Conservation (phyloP, 2,113 vertebrate species). For the Protobothrops flavoviridis region DNA sequence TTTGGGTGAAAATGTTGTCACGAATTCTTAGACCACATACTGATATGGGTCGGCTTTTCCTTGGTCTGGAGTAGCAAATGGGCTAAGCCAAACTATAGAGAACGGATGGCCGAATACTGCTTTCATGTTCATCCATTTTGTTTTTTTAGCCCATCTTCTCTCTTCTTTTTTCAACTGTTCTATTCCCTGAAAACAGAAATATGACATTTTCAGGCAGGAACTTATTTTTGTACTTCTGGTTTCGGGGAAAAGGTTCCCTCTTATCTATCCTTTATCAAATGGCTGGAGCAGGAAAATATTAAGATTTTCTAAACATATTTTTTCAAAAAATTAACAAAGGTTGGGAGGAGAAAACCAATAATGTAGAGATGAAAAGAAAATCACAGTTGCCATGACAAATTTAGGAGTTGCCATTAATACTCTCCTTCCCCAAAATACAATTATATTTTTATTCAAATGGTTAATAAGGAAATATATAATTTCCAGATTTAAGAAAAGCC, state of each 20-base stretch:
- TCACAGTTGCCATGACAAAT: conserved; percentile 16
- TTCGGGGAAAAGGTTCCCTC: conserved; percentile 32
- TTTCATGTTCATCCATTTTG: conserved; percentile 99
- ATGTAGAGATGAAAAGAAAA: background rate
- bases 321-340: background rate
- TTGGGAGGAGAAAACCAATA: conserved; percentile 23
- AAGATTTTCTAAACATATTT: conserved; percentile 34
- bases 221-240: conserved; percentile 44
- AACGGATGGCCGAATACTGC: conserved; percentile 97
- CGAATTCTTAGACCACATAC: conserved; percentile 89
- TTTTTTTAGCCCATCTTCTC: conserved; percentile 95
- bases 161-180: conserved; percentile 99
- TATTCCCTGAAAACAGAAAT: conserved; percentile 93
- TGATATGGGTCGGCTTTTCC: conserved; percentile 96
- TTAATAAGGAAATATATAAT: conserved; percentile 35
- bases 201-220: conserved; percentile 79
- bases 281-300: conserved; percentile 5
- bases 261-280: conserved; percentile 38
- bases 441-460: conserved; percentile 35
- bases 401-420: background rate
- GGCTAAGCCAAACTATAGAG: conserved; percentile 94
- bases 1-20: conserved; percentile 69
- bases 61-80: conserved; percentile 90
- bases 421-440: conserved; percentile 11
- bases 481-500: conserved; percentile 52